Base-by-base conservation (phyloP, 2,888 invertebrate species). In the Calliopum simillimum region DNA sequence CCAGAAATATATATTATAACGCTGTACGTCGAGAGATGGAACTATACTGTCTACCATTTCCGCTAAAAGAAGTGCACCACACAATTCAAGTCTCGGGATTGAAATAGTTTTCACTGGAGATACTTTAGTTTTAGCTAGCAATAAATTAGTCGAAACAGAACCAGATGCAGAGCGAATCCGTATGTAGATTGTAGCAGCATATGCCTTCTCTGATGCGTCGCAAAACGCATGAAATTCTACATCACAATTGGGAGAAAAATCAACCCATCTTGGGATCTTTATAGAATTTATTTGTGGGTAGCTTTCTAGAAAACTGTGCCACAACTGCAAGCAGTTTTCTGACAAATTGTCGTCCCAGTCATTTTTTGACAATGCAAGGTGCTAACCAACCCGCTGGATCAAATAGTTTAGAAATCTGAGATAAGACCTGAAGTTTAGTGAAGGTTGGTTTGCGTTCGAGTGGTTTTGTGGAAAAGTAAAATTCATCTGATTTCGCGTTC, bases 401-500 rank as follows among this genome's bases (percentile, higher is more conserved):
- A 33, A 62, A 62, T 12, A 47, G 49, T 19, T 62, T 62, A 2
- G 47, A 46, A 25, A 62, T 62, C n/a, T 62, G 46, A 3, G 62
- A 62, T 5, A 62, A 21, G 13, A 62, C 49, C 23, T 62, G 46
- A 33, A 46, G 47, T 21, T 74, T 75, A 0, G 74, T 74, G 19
- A 16, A 41, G 21, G 44, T 41, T 12, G 16, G 41, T 16, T 62
- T 56, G 47, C 33, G 16, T 3, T 58, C 23, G 43, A 62, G 43
- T 14, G 62, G 63, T n/a, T 41, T 12, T 4, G 53, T n/a, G 25
- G 25, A 13, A n/a, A n/a, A n/a, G n/a, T n/a, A n/a, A n/a, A n/a
- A n/a, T n/a, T n/a, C n/a, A n/a, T n/a, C n/a, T n/a, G 33, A 62
- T 47, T 51, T 44, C 11, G 69, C 69, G 51, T 74, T 72, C 69